Evolutionary conservation across 2,797 vertebrate genomes (phyloP).

Genomic region (Poliocrania exsul): DNA sequence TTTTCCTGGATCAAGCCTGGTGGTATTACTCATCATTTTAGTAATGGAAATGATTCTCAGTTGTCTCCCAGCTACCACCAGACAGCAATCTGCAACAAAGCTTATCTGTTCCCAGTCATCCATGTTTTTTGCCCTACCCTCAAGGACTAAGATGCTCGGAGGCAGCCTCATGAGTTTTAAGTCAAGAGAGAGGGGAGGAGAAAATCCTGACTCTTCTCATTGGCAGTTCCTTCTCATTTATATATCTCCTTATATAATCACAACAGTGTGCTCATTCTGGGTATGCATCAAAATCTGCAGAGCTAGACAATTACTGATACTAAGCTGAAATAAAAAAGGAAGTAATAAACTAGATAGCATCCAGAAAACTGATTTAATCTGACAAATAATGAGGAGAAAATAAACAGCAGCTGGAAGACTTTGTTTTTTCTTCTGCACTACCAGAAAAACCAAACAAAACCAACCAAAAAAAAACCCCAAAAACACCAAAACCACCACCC

Average conservation of each 20-base stretch:
- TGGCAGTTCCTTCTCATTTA: background rate
- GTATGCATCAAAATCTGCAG: background rate
- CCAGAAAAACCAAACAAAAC: background rate
- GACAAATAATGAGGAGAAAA: slow-evolving; percentile 24
- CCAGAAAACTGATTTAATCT: background rate
- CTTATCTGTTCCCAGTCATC: background rate
- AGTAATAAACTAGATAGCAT: background rate
- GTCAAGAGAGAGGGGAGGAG: background rate
- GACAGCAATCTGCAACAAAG: background rate
- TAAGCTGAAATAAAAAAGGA: background rate
- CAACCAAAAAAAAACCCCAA: background rate
- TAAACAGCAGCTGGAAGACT: background rate
- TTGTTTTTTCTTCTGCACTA: background rate
- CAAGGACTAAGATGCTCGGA: background rate
- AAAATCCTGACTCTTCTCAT: background rate
- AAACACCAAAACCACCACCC: background rate
- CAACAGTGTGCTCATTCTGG: background rate
- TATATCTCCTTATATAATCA: background rate
- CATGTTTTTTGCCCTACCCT: background rate
- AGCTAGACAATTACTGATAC: background rate
- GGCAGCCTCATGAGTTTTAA: background rate
- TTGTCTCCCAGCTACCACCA: background rate
- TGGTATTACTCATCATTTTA: background rate
- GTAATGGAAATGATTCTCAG: background rate
- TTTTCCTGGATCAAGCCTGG: background rate